These are phyloP conservation scores for Characodon lateralis DNA, from an alignment of 2,797 vertebrate species.

Conservation along the genomic window DNA sequence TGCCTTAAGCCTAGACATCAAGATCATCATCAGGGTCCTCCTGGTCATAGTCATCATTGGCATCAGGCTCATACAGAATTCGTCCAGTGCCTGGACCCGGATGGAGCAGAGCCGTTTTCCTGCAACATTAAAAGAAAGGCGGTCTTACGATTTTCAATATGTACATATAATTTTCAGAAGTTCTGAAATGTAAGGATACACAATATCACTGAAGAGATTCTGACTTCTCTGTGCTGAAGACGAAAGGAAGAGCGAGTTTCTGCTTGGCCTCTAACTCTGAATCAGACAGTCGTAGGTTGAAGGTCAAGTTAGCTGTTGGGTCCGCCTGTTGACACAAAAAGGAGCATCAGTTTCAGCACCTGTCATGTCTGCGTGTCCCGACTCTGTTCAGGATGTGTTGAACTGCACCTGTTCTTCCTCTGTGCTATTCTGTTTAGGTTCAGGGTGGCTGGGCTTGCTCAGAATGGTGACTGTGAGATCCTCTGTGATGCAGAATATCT, in stretches of 20 bases:
- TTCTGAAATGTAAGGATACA: not conserved
- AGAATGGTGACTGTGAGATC: slow-evolving; percentile 69
- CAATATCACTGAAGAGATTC: slow-evolving; percentile 9
- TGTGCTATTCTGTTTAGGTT: slow-evolving; percentile 45
- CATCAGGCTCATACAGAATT: slow-evolving; percentile 84
- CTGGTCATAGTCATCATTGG: slow-evolving; percentile 84
- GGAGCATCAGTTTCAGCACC: slow-evolving; percentile 1
- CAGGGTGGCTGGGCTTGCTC: slow-evolving; percentile 55
- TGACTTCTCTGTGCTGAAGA: slow-evolving; percentile 89
- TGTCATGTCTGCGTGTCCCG: not conserved
- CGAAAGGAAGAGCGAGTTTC: slow-evolving; percentile 85
- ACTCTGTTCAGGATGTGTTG: not conserved
- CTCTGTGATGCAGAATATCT: slow-evolving; percentile 72
- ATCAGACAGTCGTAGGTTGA: slow-evolving; percentile 86
- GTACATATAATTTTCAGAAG: not conserved
- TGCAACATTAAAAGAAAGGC: slow-evolving; percentile 33
- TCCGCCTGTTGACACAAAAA: slow-evolving; percentile 72
- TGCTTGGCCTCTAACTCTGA: slow-evolving; percentile 82
- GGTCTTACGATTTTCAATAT: not conserved
- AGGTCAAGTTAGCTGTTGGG: slow-evolving; percentile 84
- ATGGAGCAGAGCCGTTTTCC: slow-evolving; percentile 82
- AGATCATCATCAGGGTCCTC: slow-evolving; percentile 90
- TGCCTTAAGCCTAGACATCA: slow-evolving; percentile 73
- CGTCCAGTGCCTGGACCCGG: slow-evolving; percentile 72
- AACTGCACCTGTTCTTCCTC: slow-evolving; percentile 71